These are phyloP conservation scores for Euclidia mi DNA, from an alignment of 2,888 invertebrate species.

Conservation along the genomic window DNA sequence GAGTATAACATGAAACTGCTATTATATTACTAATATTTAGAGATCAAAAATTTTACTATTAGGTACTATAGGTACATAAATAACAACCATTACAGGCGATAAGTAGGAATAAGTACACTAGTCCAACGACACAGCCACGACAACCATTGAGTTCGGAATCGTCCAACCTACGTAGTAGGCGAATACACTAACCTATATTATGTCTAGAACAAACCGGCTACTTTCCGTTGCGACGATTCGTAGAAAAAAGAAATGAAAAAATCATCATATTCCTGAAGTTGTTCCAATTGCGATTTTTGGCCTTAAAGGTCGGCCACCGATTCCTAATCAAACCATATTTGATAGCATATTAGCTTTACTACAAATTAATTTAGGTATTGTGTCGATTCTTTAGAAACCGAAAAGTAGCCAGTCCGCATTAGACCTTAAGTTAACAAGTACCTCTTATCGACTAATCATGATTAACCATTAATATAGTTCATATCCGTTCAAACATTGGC, in stretches of 20 bases:
- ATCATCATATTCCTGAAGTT: no score
- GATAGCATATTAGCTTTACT: no score
- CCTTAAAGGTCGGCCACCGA: no score
- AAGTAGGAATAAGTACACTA: conserved; percentile 5
- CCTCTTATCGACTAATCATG: not conserved
- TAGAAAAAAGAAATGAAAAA: no score
- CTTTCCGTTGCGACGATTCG: not conserved
- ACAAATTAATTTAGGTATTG: no score
- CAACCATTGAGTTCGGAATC: conserved; percentile 27
- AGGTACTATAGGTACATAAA: conserved; percentile 33
- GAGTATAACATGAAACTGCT: not conserved
- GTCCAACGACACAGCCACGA: conserved; percentile 37
- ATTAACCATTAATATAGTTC: no score
- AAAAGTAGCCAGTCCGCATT: not conserved
- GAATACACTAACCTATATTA: conserved; percentile 14
- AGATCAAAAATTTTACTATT: conserved; percentile 50
- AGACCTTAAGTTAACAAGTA: not conserved
- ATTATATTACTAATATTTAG: conserved; percentile 24
- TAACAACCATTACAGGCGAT: conserved; percentile 27
- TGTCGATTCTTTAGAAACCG: no score
- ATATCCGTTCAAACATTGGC: no score
- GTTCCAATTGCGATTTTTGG: no score
- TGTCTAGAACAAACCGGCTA: conserved; percentile 1
- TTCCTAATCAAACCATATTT: no score
- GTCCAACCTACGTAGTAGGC: conserved; percentile 17